These are phyloP conservation scores for Dendrophyllia cribrosa DNA, from an alignment of 64 coral and sea anemone species.

Conservation along the genomic window DNA sequence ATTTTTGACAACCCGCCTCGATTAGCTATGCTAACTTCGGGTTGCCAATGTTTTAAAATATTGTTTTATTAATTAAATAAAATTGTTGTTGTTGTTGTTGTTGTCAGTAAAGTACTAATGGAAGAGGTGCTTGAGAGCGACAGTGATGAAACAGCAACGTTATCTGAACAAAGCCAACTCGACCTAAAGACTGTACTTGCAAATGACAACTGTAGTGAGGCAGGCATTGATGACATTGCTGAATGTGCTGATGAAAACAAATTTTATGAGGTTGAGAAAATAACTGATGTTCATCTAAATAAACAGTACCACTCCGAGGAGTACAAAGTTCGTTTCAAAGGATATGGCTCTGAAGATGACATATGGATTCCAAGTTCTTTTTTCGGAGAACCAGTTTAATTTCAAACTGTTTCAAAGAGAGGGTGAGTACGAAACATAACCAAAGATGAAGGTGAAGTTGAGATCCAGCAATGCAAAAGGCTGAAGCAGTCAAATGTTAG, in stretches of 20 bases:
- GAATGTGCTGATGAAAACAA: not conserved
- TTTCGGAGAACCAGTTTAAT: not conserved
- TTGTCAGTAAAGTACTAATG: not conserved
- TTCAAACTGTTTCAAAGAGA: conserved; percentile 10
- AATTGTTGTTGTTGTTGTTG: too few species aligned
- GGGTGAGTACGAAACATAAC: not conserved
- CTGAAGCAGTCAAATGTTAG: not conserved
- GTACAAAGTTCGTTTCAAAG: not conserved
- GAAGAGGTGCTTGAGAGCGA: not conserved
- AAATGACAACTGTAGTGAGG: not conserved
- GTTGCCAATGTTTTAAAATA: too few species aligned
- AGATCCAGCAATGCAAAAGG: not conserved
- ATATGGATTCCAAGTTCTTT: not conserved
- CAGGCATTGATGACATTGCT: not conserved
- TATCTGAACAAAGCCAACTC: conserved; percentile 12
- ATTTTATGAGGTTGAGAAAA: conserved; percentile 12
- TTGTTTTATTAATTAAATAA: too few species aligned
- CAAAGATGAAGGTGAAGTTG: conserved; percentile 5
- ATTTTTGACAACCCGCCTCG: too few species aligned
- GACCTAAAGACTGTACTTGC: not conserved
- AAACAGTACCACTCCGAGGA: not conserved
- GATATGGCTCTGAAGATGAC: not conserved
- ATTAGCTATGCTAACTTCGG: too few species aligned
- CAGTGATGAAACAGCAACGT: not conserved
- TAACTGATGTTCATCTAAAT: conserved; percentile 3